phyloP scores from a whole-genome alignment of 2,113 vertebrate genomes.

The Rhodinocichla rosea region DNA sequence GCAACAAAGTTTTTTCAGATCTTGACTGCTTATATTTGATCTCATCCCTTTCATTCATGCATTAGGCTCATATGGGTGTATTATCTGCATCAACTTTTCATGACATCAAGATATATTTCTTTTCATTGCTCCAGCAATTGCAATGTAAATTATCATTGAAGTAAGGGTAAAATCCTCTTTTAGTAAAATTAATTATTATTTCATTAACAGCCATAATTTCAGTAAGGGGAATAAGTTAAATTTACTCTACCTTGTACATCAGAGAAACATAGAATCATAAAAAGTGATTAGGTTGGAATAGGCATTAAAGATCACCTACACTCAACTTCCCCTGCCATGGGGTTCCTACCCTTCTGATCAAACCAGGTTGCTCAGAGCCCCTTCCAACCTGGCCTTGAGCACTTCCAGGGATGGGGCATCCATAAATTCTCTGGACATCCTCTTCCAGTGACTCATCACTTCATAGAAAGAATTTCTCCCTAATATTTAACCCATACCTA shows the following conservation, averaged over 20 bases:
- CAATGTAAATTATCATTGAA: slow-evolving; percentile 52
- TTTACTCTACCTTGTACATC: not conserved
- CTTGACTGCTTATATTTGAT: slow-evolving; percentile 11
- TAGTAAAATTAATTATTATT: slow-evolving; percentile 36
- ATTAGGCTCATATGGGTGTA: not conserved
- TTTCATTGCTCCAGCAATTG: slow-evolving; percentile 30
- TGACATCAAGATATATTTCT: slow-evolving; percentile 26
- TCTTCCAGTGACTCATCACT: not conserved
- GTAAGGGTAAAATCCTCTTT: not conserved
- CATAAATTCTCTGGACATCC: not conserved
- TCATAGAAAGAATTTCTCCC: not conserved
- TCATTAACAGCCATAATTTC: not conserved
- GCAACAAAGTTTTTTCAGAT: not conserved
- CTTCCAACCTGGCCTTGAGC: not conserved
- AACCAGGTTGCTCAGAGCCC: not conserved
- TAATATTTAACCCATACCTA: not conserved
- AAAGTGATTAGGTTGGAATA: not conserved
- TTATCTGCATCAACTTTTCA: slow-evolving; percentile 29
- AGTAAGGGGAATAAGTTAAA: not conserved
- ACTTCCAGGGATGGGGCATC: not conserved
- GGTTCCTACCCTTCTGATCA: not conserved
- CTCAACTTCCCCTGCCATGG: not conserved
- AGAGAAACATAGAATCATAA: not conserved
- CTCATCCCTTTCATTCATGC: slow-evolving; percentile 11
- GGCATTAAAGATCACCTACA: not conserved